Evolutionary conservation across 2,113 vertebrate species (phyloP).

Genomic region (Pavo muticus): DNA sequence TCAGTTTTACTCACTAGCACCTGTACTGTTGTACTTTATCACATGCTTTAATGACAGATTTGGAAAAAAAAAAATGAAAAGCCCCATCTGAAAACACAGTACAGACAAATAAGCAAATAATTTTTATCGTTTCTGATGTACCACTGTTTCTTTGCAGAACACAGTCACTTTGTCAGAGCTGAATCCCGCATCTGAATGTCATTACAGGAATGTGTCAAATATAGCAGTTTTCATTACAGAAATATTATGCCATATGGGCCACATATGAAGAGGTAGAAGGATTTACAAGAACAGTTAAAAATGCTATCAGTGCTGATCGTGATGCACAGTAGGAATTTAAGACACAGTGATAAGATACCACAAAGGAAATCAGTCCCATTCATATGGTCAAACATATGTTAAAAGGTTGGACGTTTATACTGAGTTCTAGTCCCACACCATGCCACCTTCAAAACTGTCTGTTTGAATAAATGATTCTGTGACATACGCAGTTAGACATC

Average conservation of each 20-base stretch:
- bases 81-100: neutral
- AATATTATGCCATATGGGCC: constrained; percentile 20
- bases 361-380: neutral
- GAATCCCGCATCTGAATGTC: neutral
- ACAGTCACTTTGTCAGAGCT: neutral
- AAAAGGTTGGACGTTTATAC: neutral
- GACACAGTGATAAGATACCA: neutral
- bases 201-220: neutral
- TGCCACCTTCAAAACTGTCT: neutral
- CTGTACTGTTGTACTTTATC: neutral
- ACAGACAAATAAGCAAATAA: neutral
- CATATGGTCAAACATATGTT: constrained; percentile 16
- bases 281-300: constrained; percentile 6
- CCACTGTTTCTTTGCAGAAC: neutral
- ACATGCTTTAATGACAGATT: neutral
- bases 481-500: neutral
- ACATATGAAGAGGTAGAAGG: neutral
- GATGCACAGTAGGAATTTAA: neutral
- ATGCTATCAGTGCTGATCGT: neutral
- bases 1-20: neutral
- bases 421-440: neutral
- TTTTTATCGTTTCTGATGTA: neutral
- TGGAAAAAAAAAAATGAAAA: neutral
- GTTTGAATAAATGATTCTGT: neutral
- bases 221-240: neutral